A percentile compares a stretch with the other conserved stretches of the same genome.
These are phyloP conservation scores for Cosmia trapezina DNA, from an alignment of 2,888 invertebrate species.

Conservation along the genomic window DNA sequence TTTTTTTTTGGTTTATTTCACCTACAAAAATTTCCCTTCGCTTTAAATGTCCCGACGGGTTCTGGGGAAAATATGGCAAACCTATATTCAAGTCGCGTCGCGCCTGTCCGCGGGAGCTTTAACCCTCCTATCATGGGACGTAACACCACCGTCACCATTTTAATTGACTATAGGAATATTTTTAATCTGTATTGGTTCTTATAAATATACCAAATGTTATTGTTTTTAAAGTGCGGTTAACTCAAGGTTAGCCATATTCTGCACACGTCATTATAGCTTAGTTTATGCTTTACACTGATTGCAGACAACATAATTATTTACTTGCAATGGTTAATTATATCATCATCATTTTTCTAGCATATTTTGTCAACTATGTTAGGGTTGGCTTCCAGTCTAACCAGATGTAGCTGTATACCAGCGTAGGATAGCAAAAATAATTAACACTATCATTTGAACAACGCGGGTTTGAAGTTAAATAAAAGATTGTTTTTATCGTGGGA, in stretches of 20 bases:
- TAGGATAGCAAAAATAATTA: background rate
- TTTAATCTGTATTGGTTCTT: slow-evolving; percentile 26
- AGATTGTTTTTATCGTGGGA: background rate
- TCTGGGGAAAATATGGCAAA: too few species aligned
- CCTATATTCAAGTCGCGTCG: too few species aligned
- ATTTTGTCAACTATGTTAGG: background rate
- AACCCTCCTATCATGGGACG: slow-evolving; percentile 15
- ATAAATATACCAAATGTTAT: slow-evolving; percentile 21
- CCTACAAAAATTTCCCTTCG: too few species aligned
- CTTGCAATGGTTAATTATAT: background rate
- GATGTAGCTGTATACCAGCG: background rate
- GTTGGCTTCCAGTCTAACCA: background rate
- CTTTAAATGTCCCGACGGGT: too few species aligned
- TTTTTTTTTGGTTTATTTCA: too few species aligned
- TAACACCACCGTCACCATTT: background rate
- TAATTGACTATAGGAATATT: slow-evolving; percentile 15
- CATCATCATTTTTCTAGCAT: background rate
- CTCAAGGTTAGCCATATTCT: background rate
- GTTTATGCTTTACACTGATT: background rate
- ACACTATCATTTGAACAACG: background rate
- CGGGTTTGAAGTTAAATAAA: background rate
- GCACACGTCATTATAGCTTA: background rate
- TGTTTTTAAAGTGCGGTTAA: slow-evolving; percentile 13
- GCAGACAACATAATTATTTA: background rate
- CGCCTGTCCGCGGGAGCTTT: too few species aligned